Evolutionary conservation across 2,888 invertebrate species (phyloP).

Genomic region (Fragum sueziense): DNA sequence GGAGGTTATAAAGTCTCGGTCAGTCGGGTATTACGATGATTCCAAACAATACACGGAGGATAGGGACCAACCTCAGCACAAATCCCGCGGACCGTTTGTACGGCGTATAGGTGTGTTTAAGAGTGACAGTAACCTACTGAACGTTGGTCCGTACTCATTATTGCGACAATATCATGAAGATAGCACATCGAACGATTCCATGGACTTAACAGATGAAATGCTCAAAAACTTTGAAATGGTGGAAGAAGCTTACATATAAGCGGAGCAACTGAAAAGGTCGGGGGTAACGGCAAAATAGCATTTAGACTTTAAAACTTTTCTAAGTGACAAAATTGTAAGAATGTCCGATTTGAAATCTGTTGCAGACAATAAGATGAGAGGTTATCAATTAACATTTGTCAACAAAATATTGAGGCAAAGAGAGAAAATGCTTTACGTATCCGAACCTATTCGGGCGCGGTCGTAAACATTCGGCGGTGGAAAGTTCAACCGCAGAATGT

Average conservation of each 20-base stretch:
- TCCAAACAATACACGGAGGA: background rate
- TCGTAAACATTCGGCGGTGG: too few species aligned
- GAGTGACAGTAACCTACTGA: slow-evolving; percentile 60
- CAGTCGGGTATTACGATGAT: background rate
- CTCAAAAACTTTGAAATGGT: slow-evolving; percentile 64
- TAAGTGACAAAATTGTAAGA: too few species aligned
- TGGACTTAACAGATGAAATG: slow-evolving; percentile 62
- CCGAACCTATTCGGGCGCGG: too few species aligned
- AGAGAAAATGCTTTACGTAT: too few species aligned
- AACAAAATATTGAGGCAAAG: too few species aligned
- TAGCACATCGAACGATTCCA: slow-evolving; percentile 59
- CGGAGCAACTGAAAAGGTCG: background rate
- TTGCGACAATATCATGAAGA: slow-evolving; percentile 32
- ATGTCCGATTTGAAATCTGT: too few species aligned
- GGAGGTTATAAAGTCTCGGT: slow-evolving; percentile 11
- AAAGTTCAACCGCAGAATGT: too few species aligned
- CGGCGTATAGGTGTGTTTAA: slow-evolving; percentile 59
- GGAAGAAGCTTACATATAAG: slow-evolving; percentile 49
- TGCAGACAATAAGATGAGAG: too few species aligned
- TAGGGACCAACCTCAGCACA: background rate
- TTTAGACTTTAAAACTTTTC: background rate
- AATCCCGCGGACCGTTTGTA: slow-evolving; percentile 49
- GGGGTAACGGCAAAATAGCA: background rate
- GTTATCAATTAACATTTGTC: too few species aligned
- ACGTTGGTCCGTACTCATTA: slow-evolving; percentile 48